phyloP scores from a whole-genome alignment of 2,888 invertebrate genomes.

The Ophion obscuratus region DNA sequence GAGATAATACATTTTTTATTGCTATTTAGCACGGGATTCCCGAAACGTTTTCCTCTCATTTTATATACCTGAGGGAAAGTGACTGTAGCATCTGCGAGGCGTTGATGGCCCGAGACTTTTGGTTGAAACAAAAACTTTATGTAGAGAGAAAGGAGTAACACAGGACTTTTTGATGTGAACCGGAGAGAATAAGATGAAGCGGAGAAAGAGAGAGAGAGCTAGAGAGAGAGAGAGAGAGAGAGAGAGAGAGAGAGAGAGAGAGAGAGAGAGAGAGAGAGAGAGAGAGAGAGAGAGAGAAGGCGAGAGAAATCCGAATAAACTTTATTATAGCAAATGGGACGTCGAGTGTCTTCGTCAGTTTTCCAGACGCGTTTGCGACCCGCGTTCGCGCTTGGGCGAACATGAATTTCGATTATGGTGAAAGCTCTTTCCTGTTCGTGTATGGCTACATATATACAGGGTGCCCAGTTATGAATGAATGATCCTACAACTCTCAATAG shows the following conservation, averaged over 20 bases:
- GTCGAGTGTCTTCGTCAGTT: conserved; percentile 18
- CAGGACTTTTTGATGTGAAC: neutral
- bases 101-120: conserved; percentile 19
- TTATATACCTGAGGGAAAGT: neutral
- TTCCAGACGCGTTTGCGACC: conserved; percentile 21
- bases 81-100: neutral
- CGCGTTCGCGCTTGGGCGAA: conserved; percentile 33
- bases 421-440: conserved; percentile 16
- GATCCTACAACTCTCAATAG: no score
- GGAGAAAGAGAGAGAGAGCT: conserved; percentile 5
- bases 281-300: neutral
- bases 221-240: conserved; percentile 21
- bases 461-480: no score
- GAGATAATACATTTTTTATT: neutral
- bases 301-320: conserved; percentile 14
- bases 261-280: conserved; percentile 22
- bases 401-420: conserved; percentile 37
- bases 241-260: conserved; percentile 17
- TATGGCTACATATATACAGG: neutral
- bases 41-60: neutral
- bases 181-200: neutral
- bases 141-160: conserved; percentile 14
- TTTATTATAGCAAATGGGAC: conserved; percentile 15
- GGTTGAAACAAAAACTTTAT: conserved; percentile 41
- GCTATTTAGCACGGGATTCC: neutral